phyloP scores from a whole-genome alignment of 2,797 vertebrate species.

The Sebastes steindachneri region DNA sequence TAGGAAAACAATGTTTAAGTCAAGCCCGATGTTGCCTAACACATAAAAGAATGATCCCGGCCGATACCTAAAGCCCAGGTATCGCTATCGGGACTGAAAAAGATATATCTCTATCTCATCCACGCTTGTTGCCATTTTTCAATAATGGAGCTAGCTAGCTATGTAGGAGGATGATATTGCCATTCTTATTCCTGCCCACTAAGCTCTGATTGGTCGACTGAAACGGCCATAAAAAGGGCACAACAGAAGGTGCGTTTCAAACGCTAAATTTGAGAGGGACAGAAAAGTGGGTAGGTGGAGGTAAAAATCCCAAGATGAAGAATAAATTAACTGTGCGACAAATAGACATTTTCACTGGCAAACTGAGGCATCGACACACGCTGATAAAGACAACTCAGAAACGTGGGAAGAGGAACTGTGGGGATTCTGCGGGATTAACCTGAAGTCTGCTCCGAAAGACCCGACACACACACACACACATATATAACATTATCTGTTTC shows the following conservation, averaged over 20 bases:
- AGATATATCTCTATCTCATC: no score
- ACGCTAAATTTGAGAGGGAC: background rate
- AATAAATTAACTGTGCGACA: background rate
- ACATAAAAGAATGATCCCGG: no score
- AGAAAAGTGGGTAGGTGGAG: background rate
- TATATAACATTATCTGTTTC: conserved; percentile 51
- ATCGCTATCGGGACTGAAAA: no score
- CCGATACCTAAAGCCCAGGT: no score
- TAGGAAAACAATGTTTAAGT: no score
- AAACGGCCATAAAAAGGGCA: background rate
- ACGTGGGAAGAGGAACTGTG: background rate
- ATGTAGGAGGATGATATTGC: background rate
- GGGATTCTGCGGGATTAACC: conserved; percentile 55
- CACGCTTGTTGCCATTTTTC: no score
- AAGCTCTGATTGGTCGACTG: background rate
- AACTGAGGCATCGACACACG: background rate
- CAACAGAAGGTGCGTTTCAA: background rate
- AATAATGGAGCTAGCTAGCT: background rate
- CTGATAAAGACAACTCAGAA: conserved; percentile 24
- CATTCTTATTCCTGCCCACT: background rate
- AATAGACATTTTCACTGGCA: background rate
- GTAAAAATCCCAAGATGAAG: background rate
- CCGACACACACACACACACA: conserved; percentile 13
- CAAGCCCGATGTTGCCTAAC: no score
- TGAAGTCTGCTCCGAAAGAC: conserved; percentile 41